Base-by-base conservation (phyloP, 2,888 invertebrate species). In the Capitulum mitella region DNA sequence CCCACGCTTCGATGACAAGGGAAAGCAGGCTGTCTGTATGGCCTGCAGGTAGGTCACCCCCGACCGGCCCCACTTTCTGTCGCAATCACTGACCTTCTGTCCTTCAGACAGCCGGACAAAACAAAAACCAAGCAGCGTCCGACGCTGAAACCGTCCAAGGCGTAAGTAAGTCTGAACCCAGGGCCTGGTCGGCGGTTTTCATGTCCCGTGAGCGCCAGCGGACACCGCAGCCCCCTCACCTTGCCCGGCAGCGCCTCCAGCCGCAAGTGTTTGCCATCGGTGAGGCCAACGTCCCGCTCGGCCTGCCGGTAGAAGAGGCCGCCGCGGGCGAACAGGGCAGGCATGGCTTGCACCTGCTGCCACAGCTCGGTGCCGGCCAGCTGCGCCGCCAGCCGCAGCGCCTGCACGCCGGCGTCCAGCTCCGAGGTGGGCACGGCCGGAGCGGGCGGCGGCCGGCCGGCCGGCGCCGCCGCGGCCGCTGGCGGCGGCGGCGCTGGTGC, bases 261-360 rank as follows among this genome's bases (percentile, higher is more conserved):
- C 22, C 37, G 10, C 5, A 70, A 14, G 37, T 34, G 37, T 6
- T 70, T 19, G 19, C 70, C 70, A 37, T 70, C 70, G 22, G 37
- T 70, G 16, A 70, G 70, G 0, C 70, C 70, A 5, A 70, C 70
- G 26, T 70, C 70, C 37, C 70, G 70, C 70, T 37, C 22, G 14
- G 70, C 70, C 70, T 32, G 70, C 37, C 37, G 70, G 37, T 70
- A 70, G 37, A 70, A 70, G 34, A 70, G 70, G 5, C 70, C 70
- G 32, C 70, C 70, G 34, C 37, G 32, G 37, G 37, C 37, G 70
- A 70, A 70, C 70, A 70, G 70, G 22, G 8, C 29, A 19, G 70
- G 70, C 70, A 70, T 70, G 70, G 37, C 37, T 37, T 70, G 70
- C 70, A 70, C 70, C 37, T 70, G 70, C 70, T 34, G 34, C 70